Conservation (phyloP, 2,888 invertebrate species). For the Clanis bilineata region DNA sequence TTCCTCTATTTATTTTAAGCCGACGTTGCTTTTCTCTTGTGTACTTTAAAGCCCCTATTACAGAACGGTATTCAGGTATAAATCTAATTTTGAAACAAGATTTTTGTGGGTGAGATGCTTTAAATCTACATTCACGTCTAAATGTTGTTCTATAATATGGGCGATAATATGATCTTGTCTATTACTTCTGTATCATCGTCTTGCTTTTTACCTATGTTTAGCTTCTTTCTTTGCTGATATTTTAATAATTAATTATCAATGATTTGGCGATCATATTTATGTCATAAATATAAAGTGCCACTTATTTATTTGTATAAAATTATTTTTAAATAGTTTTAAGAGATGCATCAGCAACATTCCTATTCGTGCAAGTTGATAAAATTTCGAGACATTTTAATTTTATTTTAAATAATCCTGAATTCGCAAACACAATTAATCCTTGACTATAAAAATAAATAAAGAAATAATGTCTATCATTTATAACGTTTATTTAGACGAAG, state of each 20-base stretch:
- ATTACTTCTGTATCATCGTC: not conserved
- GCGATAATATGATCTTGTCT: not conserved
- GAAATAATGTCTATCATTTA: no score
- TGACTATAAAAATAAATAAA: no score
- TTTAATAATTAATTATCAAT: not conserved
- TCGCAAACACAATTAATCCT: no score
- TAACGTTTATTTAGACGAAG: no score
- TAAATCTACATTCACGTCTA: no score
- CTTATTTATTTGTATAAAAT: not conserved
- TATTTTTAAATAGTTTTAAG: not conserved
- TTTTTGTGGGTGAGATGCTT: no score
- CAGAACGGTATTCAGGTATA: no score
- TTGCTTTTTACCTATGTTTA: not conserved
- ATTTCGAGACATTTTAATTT: not conserved
- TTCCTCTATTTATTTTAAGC: not conserved
- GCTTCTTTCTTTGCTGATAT: not conserved
- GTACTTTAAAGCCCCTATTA: no score
- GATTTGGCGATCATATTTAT: not conserved
- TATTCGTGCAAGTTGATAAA: not conserved
- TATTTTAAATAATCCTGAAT: no score
- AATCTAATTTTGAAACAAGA: no score
- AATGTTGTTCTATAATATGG: no score
- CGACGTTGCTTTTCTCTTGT: not conserved
- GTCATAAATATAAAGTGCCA: not conserved
- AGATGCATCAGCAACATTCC: not conserved